Base-by-base conservation (phyloP, 1,140 invertebrate species). In the Telenomus remus region DNA sequence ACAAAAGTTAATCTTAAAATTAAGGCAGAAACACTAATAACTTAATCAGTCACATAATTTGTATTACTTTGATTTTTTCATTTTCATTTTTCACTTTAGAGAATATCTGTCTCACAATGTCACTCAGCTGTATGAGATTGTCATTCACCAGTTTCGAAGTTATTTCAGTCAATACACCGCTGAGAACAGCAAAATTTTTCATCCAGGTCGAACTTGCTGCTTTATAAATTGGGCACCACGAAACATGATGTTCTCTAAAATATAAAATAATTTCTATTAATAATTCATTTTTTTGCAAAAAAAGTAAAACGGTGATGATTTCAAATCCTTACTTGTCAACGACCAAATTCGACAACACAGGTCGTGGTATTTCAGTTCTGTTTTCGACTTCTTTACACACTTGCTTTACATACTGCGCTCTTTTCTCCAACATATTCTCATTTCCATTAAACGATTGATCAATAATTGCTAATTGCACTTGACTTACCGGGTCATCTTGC, bases 221-320 rank as follows among this genome's bases (percentile, higher is more conserved):
- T 83, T 91, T 91, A 65, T 89, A 91, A 44, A 91, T 82, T 9
- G 90, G 90, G 69, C 90, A 91, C 88, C 89, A 91, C 0, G 88
- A 87, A 46, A 91, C 59, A 27, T 83, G 79, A 56, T 89, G 81
- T 42, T 79, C 76, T 72, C 89, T 90, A 68, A 4, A 59, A 76
- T 3, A 75, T 44, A 48, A 46, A 54, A 1, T 35, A 50, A 47
- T 12, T 46, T 48, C 35, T 47, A 6, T 19, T 54, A 2, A 11
- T 14, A 0, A 47, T 12, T 12, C 14, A 39, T 54, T 7, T 10
- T 10, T 16, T 42, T 37, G 19, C 15, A 34, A 0, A n/a, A 16
- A 14, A 44, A 59, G 15, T 37, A 37, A 48, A 39, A 39, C 9
- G 9, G 9, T 39, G 9, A 35, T 9, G 9, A 39, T n/a, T n/a